phyloP scores from a whole-genome alignment of 2,888 invertebrate genomes.

The Leptopilina drosophilae region DNA sequence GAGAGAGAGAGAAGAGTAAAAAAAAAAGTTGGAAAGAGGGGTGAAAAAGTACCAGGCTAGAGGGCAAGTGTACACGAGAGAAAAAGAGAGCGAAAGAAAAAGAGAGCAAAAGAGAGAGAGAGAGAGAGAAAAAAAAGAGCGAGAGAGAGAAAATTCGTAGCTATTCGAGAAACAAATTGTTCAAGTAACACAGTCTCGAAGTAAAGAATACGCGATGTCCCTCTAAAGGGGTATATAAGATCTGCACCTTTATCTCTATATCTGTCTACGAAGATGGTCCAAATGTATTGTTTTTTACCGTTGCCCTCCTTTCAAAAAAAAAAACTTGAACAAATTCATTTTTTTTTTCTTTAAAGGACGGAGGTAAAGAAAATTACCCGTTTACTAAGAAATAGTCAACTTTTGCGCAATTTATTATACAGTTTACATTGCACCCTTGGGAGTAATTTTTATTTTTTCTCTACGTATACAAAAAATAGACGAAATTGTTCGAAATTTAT shows the following conservation, averaged over 20 bases:
- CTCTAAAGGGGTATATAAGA: constrained; percentile 11
- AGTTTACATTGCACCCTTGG: no score
- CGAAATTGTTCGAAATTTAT: no score
- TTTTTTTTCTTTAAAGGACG: no score
- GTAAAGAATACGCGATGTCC: constrained; percentile 19
- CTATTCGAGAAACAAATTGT: constrained; percentile 33
- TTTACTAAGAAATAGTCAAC: not conserved
- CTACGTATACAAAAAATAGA: no score
- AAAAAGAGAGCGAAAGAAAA: constrained; percentile 11
- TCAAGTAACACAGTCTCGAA: constrained; percentile 19
- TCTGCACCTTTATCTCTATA: constrained; percentile 35
- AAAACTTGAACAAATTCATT: constrained; percentile 2
- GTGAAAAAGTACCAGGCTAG: constrained; percentile 4
- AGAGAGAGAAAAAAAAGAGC: no score
- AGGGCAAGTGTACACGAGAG: constrained; percentile 20
- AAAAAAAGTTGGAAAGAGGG: not conserved
- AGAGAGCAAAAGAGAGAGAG: no score
- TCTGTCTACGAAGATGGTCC: constrained; percentile 1
- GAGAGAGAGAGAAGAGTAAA: not conserved
- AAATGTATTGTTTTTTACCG: not conserved
- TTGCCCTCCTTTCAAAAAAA: not conserved
- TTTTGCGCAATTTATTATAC: no score
- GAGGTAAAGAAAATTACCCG: not conserved
- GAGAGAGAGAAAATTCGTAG: not conserved
- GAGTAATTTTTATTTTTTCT: no score